phyloP scores from a whole-genome alignment of 2,888 invertebrate genomes.

The Athalia rosae region DNA sequence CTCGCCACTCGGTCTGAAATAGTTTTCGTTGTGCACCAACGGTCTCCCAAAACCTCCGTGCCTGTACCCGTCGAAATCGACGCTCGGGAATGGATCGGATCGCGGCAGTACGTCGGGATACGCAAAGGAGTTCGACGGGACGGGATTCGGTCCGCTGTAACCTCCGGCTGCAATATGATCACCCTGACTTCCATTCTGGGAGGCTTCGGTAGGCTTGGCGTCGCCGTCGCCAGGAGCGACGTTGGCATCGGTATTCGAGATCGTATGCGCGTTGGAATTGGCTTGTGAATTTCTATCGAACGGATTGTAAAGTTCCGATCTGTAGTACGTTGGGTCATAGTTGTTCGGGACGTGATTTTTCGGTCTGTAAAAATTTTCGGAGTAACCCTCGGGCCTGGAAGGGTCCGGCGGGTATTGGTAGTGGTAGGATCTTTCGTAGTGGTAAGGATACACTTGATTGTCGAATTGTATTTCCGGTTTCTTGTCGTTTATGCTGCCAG shows the following conservation, averaged over 20 bases:
- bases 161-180: neutral
- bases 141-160: constrained; percentile 12
- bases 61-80: constrained; percentile 40
- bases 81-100: constrained; percentile 31
- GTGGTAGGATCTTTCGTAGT: constrained; percentile 44
- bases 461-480: constrained; percentile 35
- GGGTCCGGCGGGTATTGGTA: constrained; percentile 44
- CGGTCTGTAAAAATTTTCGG: constrained; percentile 36
- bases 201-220: neutral
- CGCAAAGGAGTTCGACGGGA: constrained; percentile 31
- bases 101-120: constrained; percentile 28
- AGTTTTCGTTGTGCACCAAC: constrained; percentile 46
- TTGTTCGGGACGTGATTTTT: constrained; percentile 4
- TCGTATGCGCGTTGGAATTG: constrained; percentile 15
- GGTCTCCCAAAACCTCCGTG: constrained; percentile 28
- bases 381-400: constrained; percentile 7
- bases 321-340: constrained; percentile 19
- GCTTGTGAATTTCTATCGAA: neutral
- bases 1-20: constrained; percentile 42
- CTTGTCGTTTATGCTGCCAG: constrained; percentile 41
- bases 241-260: constrained; percentile 19
- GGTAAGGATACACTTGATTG: constrained; percentile 43
- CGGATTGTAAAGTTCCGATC: constrained; percentile 27
- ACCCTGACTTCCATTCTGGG: neutral
- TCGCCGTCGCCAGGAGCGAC: neutral